Base-by-base conservation (phyloP, 2,797 vertebrate species). In the Schizopygopsis pylzovi region DNA sequence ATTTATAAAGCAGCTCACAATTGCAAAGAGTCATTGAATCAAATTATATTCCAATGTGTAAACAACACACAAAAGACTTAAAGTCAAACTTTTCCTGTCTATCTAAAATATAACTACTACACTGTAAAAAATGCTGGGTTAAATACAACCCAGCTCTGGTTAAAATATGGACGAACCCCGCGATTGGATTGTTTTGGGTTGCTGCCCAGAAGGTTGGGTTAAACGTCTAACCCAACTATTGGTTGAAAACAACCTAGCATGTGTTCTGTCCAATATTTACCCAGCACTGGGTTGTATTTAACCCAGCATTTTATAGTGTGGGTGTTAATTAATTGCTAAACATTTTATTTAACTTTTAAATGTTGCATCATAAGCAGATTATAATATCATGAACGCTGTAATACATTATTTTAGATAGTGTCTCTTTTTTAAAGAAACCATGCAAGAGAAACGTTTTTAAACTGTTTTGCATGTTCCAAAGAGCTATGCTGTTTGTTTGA, bases 391-490 rank as follows among this genome's bases (percentile, higher is more conserved):
- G 3, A 59, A 59, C 10, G 2, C 22, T 59, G 54, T 41, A 59
- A 59, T 54, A 22, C 39, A 56, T 15, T 20, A 77, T 37, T 77
- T 77, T 5, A n/a, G 7, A 39, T 41, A 12, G 11, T 22, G 20
- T n/a, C 22, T 59, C 39, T n/a, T 81, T 37, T 33, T 33, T 22
- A 9, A 81, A 81, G 12, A 83, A 33, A 49, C 56, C 6, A 75
- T 59, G n/a, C 81, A 72, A 70, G 10, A 56, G 16, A 59, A 70
- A 72, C 49, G 7, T 72, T 56, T 56, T 28, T 9, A 52, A 59
- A 28, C n/a, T 20, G 43, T 80, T 82, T 71, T 11, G 67, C n/a
- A 71, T 71, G 8, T 82, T 71, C 33, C 80, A 56, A 82, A 49
- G 67, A 80, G 18, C 61, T 49, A 67, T 37, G 15, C 25, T 15